These are phyloP conservation scores for Catamblyrhynchus diadema DNA, from an alignment of 2,797 vertebrate genomes.

Conservation along the genomic window DNA sequence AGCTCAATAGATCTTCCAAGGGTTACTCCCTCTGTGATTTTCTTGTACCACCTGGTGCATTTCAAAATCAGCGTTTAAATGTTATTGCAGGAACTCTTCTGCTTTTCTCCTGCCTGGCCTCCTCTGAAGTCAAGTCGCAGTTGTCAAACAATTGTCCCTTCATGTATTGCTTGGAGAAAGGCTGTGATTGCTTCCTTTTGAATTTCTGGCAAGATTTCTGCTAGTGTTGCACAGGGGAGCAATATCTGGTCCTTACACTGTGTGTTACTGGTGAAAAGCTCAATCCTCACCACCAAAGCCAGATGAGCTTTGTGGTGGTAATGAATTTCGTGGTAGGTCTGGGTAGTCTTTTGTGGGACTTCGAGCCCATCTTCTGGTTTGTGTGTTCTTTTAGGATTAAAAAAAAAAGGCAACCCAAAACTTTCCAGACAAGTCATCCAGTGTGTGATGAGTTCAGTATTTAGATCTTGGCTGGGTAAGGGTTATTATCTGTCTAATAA, in stretches of 20 bases:
- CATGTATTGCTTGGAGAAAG: not conserved
- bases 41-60: not conserved
- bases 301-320: not conserved
- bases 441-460: slow-evolving; percentile 21
- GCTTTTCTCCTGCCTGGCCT: not conserved
- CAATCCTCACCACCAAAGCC: not conserved
- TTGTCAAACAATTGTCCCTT: not conserved
- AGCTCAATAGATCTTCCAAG: not conserved
- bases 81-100: not conserved
- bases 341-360: not conserved
- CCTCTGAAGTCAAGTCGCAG: not conserved
- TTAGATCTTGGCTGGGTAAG: slow-evolving; percentile 19
- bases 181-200: not conserved
- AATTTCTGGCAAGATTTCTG: not conserved
- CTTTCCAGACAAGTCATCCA: not conserved
- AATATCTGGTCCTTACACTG: not conserved
- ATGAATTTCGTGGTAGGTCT: not conserved
- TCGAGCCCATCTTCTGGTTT: not conserved
- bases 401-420: not conserved
- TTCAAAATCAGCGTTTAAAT: not conserved
- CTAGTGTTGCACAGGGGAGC: not conserved
- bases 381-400: not conserved
- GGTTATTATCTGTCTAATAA: slow-evolving; percentile 64
- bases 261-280: not conserved
- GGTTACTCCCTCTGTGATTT: not conserved